phyloP scores from a whole-genome alignment of 2,113 vertebrate genomes.

The Cebidichthys violaceus region DNA sequence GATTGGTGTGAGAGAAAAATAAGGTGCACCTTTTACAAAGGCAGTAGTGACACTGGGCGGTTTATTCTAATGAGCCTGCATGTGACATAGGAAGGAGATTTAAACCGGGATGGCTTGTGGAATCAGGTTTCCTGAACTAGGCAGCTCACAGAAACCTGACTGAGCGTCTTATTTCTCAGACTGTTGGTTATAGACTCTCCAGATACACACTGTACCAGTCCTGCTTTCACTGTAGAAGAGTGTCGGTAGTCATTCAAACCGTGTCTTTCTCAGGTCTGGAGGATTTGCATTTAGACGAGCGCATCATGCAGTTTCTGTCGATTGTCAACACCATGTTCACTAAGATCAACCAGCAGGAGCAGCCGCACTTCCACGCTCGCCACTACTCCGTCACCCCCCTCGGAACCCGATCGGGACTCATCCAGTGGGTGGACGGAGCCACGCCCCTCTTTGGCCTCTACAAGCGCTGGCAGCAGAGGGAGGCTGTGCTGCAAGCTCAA shows the following conservation, averaged over 20 bases:
- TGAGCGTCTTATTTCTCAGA: too few relatives aligned
- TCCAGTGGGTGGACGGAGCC: constrained; percentile 99
- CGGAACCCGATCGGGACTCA: constrained; percentile 95
- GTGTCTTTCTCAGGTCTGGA: constrained; percentile 88
- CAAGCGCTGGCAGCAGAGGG: constrained; percentile 98
- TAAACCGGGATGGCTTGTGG: too few relatives aligned
- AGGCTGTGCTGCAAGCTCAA: constrained; percentile 92
- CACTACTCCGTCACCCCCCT: constrained; percentile 98
- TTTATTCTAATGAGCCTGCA: too few relatives aligned
- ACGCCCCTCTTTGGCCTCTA: constrained; percentile 97
- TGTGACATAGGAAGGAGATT: too few relatives aligned
- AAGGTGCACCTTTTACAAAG: too few relatives aligned
- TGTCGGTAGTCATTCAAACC: not conserved
- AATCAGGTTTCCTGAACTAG: too few relatives aligned
- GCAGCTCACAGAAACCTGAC: too few relatives aligned
- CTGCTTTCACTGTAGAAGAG: not conserved
- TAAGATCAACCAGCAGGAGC: constrained; percentile 96
- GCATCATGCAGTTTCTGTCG: constrained; percentile 99
- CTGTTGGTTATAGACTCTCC: too few relatives aligned
- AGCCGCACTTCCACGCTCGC: constrained; percentile 92
- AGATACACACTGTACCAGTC: too few relatives aligned
- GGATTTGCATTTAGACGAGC: constrained; percentile 96
- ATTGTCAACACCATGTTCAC: constrained; percentile 99
- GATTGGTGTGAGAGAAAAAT: too few relatives aligned
- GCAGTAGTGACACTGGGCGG: too few relatives aligned